Evolutionary conservation across 2,797 vertebrate species (phyloP).

Genomic region (Paedocypris micromegethes): DNA sequence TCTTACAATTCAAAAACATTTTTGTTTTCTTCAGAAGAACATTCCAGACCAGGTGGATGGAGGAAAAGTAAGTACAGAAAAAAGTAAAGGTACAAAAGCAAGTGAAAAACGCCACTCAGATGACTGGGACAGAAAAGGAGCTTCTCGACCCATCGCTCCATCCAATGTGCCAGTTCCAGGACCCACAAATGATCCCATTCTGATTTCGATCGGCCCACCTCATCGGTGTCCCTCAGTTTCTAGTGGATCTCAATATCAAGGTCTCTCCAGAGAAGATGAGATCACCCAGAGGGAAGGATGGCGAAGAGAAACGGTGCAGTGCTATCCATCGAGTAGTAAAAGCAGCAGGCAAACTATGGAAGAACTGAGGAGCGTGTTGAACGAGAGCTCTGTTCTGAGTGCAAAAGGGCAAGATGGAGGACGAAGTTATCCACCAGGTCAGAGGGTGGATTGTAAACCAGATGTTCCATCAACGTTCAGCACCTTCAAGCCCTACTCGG

Average conservation of each 20-base stretch:
- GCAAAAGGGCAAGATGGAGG: slow-evolving; percentile 45
- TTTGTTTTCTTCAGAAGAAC: slow-evolving; percentile 67
- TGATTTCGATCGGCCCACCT: slow-evolving; percentile 51
- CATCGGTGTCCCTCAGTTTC: slow-evolving; percentile 42
- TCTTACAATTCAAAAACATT: neutral
- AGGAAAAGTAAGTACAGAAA: slow-evolving; percentile 67
- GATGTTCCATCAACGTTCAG: slow-evolving; percentile 58
- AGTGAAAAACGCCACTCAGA: slow-evolving; percentile 55
- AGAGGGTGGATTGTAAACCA: slow-evolving; percentile 47
- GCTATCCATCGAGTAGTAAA: slow-evolving; percentile 38
- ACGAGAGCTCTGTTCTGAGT: slow-evolving; percentile 55
- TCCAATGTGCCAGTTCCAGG: slow-evolving; percentile 41
- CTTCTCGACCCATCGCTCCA: slow-evolving; percentile 52
- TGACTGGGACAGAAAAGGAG: slow-evolving; percentile 64
- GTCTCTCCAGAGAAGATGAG: slow-evolving; percentile 39
- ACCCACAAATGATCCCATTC: slow-evolving; percentile 46
- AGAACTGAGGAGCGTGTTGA: slow-evolving; percentile 68
- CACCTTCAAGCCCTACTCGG: slow-evolving; percentile 65
- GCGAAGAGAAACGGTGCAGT: slow-evolving; percentile 36
- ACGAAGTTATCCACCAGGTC: slow-evolving; percentile 54
- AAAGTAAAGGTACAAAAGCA: slow-evolving; percentile 70
- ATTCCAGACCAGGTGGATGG: slow-evolving; percentile 76
- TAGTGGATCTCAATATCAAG: slow-evolving; percentile 40
- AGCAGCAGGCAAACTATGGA: slow-evolving; percentile 63
- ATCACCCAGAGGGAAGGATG: slow-evolving; percentile 7